Conservation (phyloP, 2,113 vertebrate genomes). For the Fregata magnificens region DNA sequence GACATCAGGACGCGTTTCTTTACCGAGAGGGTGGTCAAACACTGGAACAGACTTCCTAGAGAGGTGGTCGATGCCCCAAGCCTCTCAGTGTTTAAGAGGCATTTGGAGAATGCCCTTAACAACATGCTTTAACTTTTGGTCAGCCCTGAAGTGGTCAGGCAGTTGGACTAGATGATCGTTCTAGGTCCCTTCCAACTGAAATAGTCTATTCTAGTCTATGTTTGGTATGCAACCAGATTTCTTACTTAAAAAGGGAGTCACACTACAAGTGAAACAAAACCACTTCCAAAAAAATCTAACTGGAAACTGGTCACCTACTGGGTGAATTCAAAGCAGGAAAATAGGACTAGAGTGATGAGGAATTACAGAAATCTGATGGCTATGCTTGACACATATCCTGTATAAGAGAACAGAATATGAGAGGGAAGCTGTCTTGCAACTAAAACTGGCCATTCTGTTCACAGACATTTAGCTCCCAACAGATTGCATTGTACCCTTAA, state of each 20-base stretch:
- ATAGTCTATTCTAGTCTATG: background rate
- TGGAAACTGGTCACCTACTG: background rate
- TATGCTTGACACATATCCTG: background rate
- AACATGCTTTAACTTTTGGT: background rate
- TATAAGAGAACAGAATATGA: background rate
- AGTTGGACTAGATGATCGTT: background rate
- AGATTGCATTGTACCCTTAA: background rate
- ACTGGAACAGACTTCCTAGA: background rate
- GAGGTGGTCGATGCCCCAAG: background rate
- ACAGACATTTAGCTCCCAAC: background rate
- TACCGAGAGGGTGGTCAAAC: background rate
- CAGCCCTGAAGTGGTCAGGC: background rate
- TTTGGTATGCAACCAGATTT: background rate
- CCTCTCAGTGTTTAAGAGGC: background rate
- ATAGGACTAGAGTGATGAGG: background rate
- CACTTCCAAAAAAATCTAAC: background rate
- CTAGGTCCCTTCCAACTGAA: background rate
- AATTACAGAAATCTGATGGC: background rate
- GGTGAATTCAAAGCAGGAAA: background rate
- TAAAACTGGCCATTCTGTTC: background rate
- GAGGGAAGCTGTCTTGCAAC: background rate
- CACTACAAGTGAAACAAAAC: background rate
- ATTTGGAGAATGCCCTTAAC: background rate
- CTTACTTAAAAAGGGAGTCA: background rate
- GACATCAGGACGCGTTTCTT: background rate